A percentile compares a stretch with the other conserved stretches of the same genome.
Conservation (phyloP, 2,797 vertebrate genomes). For the Brachyalestes nurse region DNA sequence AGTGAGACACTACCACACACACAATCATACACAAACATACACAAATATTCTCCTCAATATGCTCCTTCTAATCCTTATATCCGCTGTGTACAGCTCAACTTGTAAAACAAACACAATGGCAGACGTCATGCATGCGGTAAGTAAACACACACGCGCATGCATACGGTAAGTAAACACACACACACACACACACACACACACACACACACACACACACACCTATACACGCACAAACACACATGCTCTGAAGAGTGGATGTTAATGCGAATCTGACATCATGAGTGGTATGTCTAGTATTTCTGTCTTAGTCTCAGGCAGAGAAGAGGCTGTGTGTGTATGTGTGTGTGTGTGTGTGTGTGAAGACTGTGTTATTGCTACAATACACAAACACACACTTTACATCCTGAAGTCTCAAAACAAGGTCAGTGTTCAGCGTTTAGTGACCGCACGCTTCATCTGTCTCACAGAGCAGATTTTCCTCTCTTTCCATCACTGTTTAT, state of each 20-base stretch:
- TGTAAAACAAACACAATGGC: conserved; percentile 75
- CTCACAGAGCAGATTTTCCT: conserved; percentile 61
- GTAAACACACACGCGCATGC: conserved; percentile 27
- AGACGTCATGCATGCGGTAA: conserved; percentile 66
- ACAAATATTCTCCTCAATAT: conserved; percentile 48
- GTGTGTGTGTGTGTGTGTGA: conserved; percentile 63
- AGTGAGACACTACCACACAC: conserved; percentile 13
- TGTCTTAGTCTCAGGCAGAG: conserved; percentile 52
- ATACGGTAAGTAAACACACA: conserved; percentile 17
- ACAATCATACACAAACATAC: conserved; percentile 17
- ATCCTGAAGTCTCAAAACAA: conserved; percentile 64
- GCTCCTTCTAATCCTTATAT: conserved; percentile 72
- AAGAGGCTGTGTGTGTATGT: conserved; percentile 20
- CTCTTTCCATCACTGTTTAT: conserved; percentile 72
- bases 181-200: conserved; percentile 27
- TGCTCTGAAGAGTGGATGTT: conserved; percentile 58
- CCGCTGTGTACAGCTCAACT: conserved; percentile 78
- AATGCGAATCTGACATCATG: conserved; percentile 83
- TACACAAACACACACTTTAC: conserved; percentile 75
- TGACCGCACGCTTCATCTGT: conserved; percentile 72
- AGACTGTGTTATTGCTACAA: conserved; percentile 72
- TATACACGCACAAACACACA: not conserved
- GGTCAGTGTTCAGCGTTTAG: conserved; percentile 72
- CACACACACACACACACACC: not conserved
- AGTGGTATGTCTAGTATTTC: conserved; percentile 72